Base-by-base conservation (phyloP, 2,888 invertebrate species). In the Chymomyza caudatula region DNA sequence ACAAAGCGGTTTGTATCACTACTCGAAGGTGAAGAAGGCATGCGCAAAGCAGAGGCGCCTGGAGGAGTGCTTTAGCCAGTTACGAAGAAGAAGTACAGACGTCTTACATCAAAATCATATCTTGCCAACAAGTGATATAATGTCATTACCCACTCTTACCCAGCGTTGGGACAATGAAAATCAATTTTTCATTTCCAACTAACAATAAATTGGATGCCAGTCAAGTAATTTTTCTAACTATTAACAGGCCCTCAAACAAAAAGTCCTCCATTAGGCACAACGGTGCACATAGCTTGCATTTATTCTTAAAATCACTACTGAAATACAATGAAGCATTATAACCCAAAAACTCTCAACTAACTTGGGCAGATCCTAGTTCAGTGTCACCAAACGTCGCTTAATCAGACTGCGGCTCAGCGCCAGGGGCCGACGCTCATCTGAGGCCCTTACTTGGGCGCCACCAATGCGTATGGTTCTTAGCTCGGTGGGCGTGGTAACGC, bases 401-500 rank as follows among this genome's bases (percentile, higher is more conserved):
- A 86, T 58, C 59, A 87, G 74, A 53, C 83, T 78, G 52, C 88
- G 83, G 63, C 88, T 86, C 51, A 89, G 72, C 4, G 89, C 88
- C 42, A 89, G 76, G 4, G 89, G 89, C 82, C 25, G 79, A 60
- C 15, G 59, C 57, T 8, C 13, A 11, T 13, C 53, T 4, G 1
- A 1, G 17, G n/a, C 4, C n/a, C 25, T 23, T 2, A 5, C 17
- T 47, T 6, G 47, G 47, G 67, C 52, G 22, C 67, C 29, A 17
- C 68, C 71, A 20, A 73, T 84, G 2, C 77, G 84, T n/a, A 81
- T 60, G 19, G 70, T 73, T 20, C 86, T 76, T 13, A 88, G 72
- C 11, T 88, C 77, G 19, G 88, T 86, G 63, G 89, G 87, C 20
- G 88, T 88, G 62, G 86, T 78, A 37, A 89, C 83, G 15, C 88